Evolutionary conservation across 2,888 invertebrate species (phyloP), one percentile per base, ranked within the genome.

Genomic region (Octodonta nipae): DNA sequence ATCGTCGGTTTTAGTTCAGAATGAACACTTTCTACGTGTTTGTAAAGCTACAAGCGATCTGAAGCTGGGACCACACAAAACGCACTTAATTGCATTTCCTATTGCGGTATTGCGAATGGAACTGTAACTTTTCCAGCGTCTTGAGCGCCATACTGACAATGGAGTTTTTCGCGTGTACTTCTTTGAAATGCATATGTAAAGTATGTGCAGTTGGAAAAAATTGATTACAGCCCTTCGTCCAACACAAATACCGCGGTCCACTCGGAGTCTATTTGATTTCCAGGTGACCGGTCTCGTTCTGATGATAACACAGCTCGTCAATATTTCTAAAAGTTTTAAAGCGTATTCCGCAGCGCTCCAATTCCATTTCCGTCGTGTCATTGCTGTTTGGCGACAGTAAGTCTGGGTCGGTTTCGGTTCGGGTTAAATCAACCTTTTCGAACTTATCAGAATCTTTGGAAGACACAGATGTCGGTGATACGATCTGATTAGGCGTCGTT

Each of bases 21-120:
- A 56, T 95, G 95, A 1, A 82, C 75, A 13, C 81, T 80, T 53
- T 92, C 91, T 38, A 93, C 79, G 55, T 95, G 95, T 55, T 87
- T 85, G 49, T 88, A 87, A 25, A 95, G 91, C 86, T 34, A 83
- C 71, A 1, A 91, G 77, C 20, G 91, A 89, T 43, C 91, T 75
- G 61, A 95, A 95, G 52, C 83, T 88, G 27, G 91, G 73, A 14
- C 84, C 84, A 59, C 96, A 96, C 33, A 91, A 65, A 22, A 83
- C 81, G 57, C 96, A 96, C 61, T 91, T 92, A 3, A 92, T 92
- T 4, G 92, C 88, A 50, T 92, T 89, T 37, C 92, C 72, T 55
- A 95, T 93, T 38, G 61, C 96, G 96, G 58, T 93, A 92, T 54
- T 92, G 84, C 32, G 88, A 84, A 63, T 96, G 96, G 17, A 87